Conservation (phyloP, 2,113 vertebrate species). For the Coturnix japonica region DNA sequence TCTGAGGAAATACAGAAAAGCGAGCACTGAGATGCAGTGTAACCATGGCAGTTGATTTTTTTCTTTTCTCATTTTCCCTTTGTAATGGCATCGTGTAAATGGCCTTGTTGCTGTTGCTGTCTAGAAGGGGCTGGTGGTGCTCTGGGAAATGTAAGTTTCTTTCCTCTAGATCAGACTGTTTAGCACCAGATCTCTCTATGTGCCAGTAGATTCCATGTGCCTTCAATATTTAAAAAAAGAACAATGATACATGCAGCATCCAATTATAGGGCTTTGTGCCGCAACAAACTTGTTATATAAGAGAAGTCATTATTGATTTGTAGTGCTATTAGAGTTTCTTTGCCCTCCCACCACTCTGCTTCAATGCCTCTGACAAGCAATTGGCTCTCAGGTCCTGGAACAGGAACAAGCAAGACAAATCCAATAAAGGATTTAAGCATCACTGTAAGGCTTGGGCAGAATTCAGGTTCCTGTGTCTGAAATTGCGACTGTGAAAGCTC, state of each 20-base stretch:
- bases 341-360: not conserved
- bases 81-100: not conserved
- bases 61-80: not conserved
- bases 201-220: not conserved
- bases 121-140: not conserved
- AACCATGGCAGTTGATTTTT: not conserved
- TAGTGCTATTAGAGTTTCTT: not conserved
- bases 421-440: not conserved
- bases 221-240: not conserved
- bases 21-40: not conserved
- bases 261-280: not conserved
- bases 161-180: not conserved
- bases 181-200: not conserved
- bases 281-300: not conserved
- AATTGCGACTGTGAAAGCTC: not conserved
- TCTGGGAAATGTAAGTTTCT: not conserved
- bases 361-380: conserved; percentile 35
- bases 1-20: not conserved
- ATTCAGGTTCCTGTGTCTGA: not conserved
- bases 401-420: not conserved
- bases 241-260: not conserved
- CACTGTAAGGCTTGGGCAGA: not conserved
- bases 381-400: not conserved
- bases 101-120: not conserved
- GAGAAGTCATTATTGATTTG: conserved; percentile 41